Evolutionary conservation across 2,113 vertebrate species (phyloP).

Genomic region (Ramphastos sulfuratus): DNA sequence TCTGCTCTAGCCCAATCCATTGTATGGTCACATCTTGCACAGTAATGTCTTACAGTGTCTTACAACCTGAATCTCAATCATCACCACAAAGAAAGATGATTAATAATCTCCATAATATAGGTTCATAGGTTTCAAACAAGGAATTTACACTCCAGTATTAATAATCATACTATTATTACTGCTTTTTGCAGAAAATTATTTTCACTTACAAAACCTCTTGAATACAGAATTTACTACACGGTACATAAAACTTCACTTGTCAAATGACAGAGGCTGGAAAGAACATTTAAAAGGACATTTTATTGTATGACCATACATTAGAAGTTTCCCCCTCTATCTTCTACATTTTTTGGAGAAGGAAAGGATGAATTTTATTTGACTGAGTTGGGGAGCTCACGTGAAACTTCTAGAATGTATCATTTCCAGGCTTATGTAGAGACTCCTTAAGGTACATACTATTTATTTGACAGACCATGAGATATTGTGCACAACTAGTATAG

Average conservation of each 20-base stretch:
- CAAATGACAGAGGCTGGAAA: not conserved
- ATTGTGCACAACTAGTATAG: too few relatives aligned
- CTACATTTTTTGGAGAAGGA: not conserved
- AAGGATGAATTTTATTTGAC: not conserved
- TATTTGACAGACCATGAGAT: too few relatives aligned
- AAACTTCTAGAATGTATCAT: not conserved
- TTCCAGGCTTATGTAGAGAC: not conserved
- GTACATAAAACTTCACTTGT: not conserved
- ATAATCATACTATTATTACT: not conserved
- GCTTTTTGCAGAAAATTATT: not conserved
- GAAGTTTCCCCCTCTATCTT: not conserved
- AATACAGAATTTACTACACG: not conserved
- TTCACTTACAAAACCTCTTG: not conserved
- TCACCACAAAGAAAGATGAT: not conserved
- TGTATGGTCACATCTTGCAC: not conserved
- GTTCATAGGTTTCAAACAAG: not conserved
- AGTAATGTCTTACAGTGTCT: not conserved
- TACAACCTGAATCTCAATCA: not conserved
- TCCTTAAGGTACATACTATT: not conserved
- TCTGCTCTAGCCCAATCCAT: too few relatives aligned
- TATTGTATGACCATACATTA: not conserved
- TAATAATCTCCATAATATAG: not conserved
- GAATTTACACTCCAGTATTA: not conserved
- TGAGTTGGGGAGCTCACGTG: not conserved
- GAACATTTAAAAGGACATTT: not conserved